Percentiles rank a stretch among this genome's conserved stretches.
Conservation (phyloP, 2,888 invertebrate genomes). For the Malacosoma neustria region DNA sequence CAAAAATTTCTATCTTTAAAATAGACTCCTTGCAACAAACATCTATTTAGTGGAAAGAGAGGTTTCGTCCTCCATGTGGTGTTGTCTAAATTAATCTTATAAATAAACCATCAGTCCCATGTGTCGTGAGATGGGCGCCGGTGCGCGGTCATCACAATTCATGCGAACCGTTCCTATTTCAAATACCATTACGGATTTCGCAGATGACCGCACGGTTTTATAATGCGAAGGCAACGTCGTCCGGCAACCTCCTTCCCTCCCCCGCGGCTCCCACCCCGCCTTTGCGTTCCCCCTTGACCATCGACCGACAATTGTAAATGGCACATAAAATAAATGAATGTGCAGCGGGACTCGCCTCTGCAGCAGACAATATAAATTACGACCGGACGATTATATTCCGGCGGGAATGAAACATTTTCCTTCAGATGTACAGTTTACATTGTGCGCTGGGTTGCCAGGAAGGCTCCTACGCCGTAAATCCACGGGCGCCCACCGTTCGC, state of each 20-base stretch:
- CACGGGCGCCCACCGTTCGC: constrained; percentile 28
- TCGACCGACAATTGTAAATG: constrained; percentile 77
- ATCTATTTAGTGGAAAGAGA: background rate
- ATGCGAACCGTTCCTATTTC: constrained; percentile 61
- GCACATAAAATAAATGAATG: constrained; percentile 77
- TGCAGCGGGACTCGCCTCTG: constrained; percentile 75
- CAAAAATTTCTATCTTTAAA: no score
- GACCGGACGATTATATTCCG: constrained; percentile 75
- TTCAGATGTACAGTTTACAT: constrained; percentile 60
- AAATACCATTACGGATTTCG: constrained; percentile 69
- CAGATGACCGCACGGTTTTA: constrained; percentile 76
- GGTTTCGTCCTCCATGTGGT: background rate
- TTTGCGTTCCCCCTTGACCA: constrained; percentile 70
- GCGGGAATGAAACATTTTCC: constrained; percentile 71
- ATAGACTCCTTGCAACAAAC: no score
- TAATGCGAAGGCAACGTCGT: constrained; percentile 68
- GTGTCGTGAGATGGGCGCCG: constrained; percentile 26
- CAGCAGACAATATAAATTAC: constrained; percentile 77
- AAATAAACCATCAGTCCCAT: constrained; percentile 61
- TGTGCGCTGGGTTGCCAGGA: constrained; percentile 14
- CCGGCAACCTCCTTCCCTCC: constrained; percentile 30
- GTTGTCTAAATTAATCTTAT: constrained; percentile 37
- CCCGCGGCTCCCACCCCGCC: constrained; percentile 30
- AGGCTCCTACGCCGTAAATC: constrained; percentile 37
- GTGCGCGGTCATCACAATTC: constrained; percentile 46